These are phyloP conservation scores for Neodontobutis hainanensis DNA, from an alignment of 2,113 vertebrate species.

Conservation along the genomic window DNA sequence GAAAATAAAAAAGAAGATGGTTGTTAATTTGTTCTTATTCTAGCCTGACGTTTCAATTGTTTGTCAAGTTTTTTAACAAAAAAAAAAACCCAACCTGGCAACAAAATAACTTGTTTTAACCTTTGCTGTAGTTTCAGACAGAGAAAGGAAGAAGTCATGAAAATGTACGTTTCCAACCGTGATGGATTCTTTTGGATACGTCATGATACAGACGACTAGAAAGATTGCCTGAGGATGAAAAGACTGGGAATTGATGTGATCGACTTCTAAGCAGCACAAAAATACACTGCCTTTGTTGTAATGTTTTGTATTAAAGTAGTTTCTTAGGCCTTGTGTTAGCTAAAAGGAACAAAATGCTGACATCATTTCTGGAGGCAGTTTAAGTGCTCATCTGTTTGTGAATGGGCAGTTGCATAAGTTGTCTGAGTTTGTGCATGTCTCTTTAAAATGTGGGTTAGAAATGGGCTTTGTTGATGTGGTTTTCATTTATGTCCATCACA, in stretches of 20 bases:
- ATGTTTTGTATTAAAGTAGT: constrained; percentile 1
- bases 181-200: constrained; percentile 19
- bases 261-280: constrained; percentile 13
- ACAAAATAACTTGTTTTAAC: neutral
- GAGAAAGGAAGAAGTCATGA: constrained; percentile 26
- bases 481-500: constrained; percentile 9
- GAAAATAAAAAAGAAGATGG: constrained; percentile 1
- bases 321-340: constrained; percentile 19
- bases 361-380: constrained; percentile 18
- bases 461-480: neutral
- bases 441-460: neutral
- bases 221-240: constrained; percentile 29
- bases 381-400: neutral
- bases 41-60: constrained; percentile 7
- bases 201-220: constrained; percentile 11
- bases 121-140: constrained; percentile 3
- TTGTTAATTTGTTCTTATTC: constrained; percentile 13
- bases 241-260: constrained; percentile 26
- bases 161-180: constrained; percentile 31
- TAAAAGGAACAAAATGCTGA: constrained; percentile 22
- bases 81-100: too few relatives aligned
- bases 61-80: constrained; percentile 12
- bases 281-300: constrained; percentile 14
- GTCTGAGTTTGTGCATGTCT: neutral
- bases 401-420: constrained; percentile 11